Evolutionary conservation across 2,888 invertebrate species (phyloP).

Genomic region (Diplolepis rosae): DNA sequence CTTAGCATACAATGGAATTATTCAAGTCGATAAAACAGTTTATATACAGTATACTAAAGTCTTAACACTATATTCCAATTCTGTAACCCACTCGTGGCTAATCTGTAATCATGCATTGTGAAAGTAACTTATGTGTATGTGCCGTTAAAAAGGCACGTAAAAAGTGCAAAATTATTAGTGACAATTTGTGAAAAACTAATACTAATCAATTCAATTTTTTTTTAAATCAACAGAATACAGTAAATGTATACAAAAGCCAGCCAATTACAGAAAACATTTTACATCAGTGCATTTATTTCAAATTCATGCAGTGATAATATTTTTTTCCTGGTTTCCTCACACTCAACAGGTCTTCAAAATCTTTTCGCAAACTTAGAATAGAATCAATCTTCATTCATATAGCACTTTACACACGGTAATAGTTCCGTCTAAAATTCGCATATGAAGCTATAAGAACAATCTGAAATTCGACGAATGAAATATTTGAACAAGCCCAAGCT

Average conservation of each 20-base stretch:
- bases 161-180: conserved; percentile 7
- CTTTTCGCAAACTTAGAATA: not conserved
- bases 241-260: not conserved
- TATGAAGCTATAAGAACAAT: conserved; percentile 17
- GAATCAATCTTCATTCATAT: not conserved
- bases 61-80: too few relatives aligned
- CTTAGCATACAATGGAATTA: too few relatives aligned
- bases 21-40: too few relatives aligned
- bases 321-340: not conserved
- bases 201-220: not conserved
- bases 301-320: not conserved
- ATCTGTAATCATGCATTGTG: not conserved
- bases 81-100: too few relatives aligned
- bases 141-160: conserved; percentile 16
- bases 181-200: not conserved
- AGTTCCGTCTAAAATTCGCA: not conserved
- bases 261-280: not conserved
- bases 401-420: not conserved
- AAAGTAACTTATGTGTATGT: conserved; percentile 1
- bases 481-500: conserved; percentile 3
- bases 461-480: conserved; percentile 4
- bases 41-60: too few relatives aligned
- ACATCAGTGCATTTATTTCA: conserved; percentile 13
- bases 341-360: not conserved
- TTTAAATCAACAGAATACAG: not conserved